Evolutionary conservation across 2,113 vertebrate genomes (phyloP).

Genomic region (Cranoglanis bouderius): DNA sequence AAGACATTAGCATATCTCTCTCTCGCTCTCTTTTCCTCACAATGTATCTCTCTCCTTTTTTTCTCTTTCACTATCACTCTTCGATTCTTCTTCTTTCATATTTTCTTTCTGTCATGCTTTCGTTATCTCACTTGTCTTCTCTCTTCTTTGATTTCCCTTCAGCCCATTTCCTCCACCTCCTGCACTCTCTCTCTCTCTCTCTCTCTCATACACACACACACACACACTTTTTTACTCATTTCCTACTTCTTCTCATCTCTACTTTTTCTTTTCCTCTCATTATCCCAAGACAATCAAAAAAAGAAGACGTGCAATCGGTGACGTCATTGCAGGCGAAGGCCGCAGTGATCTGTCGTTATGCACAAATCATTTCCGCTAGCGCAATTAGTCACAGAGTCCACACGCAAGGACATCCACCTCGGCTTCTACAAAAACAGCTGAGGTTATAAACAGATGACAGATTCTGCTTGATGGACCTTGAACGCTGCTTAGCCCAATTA

Average conservation of each 20-base stretch:
- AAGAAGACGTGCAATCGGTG: neutral
- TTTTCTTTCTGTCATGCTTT: neutral
- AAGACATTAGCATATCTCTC: slow-evolving; percentile 8
- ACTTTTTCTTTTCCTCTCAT: neutral
- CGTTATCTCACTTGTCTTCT: neutral
- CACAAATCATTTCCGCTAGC: slow-evolving; percentile 33
- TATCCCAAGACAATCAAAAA: slow-evolving; percentile 1
- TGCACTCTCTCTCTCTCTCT: neutral
- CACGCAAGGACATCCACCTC: slow-evolving; percentile 3
- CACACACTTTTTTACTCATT: neutral
- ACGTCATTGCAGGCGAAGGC: slow-evolving; percentile 25
- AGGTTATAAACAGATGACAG: slow-evolving; percentile 37
- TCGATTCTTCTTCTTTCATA: neutral
- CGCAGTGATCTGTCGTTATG: slow-evolving; percentile 28
- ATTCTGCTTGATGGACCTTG: slow-evolving; percentile 33
- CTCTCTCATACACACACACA: neutral
- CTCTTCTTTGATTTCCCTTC: neutral
- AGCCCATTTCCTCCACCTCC: neutral
- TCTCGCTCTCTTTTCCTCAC: neutral
- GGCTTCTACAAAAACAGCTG: slow-evolving; percentile 29
- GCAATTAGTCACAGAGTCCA: slow-evolving; percentile 28
- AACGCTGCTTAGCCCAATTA: slow-evolving; percentile 32
- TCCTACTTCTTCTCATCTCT: neutral
- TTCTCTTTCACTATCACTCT: neutral
- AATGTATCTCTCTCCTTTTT: neutral